These are phyloP conservation scores for Arenicola marina DNA, from an alignment of 2,888 invertebrate species.

Conservation along the genomic window DNA sequence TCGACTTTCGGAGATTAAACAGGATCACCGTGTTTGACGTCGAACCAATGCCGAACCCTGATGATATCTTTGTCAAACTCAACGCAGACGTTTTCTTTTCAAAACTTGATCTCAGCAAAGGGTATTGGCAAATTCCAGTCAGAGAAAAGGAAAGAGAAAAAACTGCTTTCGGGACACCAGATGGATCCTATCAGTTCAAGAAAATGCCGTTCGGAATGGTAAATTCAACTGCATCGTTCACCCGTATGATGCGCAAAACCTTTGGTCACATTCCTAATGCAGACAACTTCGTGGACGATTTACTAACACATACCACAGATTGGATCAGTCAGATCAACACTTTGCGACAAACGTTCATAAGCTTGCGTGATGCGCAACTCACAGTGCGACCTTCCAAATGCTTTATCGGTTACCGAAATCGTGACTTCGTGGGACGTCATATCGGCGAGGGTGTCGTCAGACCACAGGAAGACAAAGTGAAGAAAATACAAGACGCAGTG, in stretches of 20 bases:
- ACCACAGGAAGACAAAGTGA: not conserved
- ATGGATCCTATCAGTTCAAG: conserved; percentile 2
- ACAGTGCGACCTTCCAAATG: not conserved
- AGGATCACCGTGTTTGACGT: conserved; percentile 6
- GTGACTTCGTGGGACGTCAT: not conserved
- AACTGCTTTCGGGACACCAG: conserved; percentile 4
- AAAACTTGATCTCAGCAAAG: conserved; percentile 1
- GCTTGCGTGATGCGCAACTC: not conserved
- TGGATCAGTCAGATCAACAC: not conserved
- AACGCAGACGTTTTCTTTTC: not conserved
- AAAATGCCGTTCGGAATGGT: conserved; percentile 7
- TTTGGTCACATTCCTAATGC: not conserved
- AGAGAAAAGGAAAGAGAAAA: not conserved
- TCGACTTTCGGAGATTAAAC: conserved; percentile 1
- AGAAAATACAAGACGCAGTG: not conserved
- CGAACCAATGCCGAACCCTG: not conserved
- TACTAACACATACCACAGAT: not conserved
- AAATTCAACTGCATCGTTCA: not conserved
- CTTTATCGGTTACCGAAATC: not conserved
- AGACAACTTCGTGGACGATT: conserved; percentile 1
- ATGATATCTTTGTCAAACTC: not conserved
- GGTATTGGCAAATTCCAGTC: conserved; percentile 5
- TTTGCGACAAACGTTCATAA: not conserved
- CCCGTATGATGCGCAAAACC: conserved; percentile 3
- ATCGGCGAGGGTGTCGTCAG: not conserved